These are phyloP conservation scores for Dolichallabes microphthalmus DNA, from an alignment of 2,113 vertebrate species.

Conservation along the genomic window DNA sequence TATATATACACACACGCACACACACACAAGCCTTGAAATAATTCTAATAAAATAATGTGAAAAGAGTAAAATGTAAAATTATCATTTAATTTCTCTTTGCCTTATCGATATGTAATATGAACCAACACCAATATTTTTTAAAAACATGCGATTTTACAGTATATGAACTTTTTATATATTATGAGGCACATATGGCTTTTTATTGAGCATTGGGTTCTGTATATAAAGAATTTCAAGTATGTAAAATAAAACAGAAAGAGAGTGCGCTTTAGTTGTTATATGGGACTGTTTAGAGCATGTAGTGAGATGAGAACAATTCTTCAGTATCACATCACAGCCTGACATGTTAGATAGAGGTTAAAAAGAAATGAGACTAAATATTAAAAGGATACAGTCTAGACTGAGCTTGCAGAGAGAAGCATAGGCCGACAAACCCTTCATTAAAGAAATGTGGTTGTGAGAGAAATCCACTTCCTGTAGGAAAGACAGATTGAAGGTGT, in stretches of 20 bases:
- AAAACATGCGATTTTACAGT: too few relatives aligned
- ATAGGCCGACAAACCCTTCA: slow-evolving; percentile 81
- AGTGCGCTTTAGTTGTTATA: neutral
- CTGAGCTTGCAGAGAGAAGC: slow-evolving; percentile 75
- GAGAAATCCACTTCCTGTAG: slow-evolving; percentile 87
- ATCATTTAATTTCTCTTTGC: neutral
- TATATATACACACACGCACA: too few relatives aligned
- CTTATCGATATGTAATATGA: neutral
- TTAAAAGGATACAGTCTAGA: slow-evolving; percentile 90
- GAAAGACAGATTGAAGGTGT: slow-evolving; percentile 46
- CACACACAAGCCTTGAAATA: too few relatives aligned
- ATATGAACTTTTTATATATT: too few relatives aligned
- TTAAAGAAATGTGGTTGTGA: slow-evolving; percentile 79
- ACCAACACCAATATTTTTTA: neutral
- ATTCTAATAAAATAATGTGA: neutral
- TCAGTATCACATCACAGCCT: neutral
- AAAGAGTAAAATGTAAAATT: neutral
- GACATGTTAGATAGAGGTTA: neutral
- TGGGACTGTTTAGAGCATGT: neutral
- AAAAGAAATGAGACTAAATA: neutral
- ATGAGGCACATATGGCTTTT: neutral
- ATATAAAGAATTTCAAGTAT: neutral
- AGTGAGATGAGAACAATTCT: neutral
- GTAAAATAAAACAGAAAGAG: neutral
- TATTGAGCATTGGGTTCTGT: too few relatives aligned